Base-by-base conservation (phyloP, 2,113 vertebrate species). In the Phalacrocorax carbo region DNA sequence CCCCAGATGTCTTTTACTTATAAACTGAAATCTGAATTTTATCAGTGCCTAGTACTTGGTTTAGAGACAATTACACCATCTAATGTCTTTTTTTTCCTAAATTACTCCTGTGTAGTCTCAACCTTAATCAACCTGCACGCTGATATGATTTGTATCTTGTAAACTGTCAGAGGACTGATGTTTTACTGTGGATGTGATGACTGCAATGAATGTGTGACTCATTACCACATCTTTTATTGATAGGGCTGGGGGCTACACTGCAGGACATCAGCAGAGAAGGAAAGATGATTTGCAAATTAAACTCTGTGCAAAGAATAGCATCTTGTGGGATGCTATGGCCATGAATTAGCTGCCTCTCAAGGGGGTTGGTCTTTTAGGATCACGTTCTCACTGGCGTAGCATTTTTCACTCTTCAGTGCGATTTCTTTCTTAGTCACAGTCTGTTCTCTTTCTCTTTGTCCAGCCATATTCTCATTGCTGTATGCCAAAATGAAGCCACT, bases 221-320 rank as follows among this genome's bases (percentile, higher is more conserved):
- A 96, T 88, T 93, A 80, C 32, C 36, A 36, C 94, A 95, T 96
- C 75, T 97, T 96, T 97, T 97, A 96, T 97, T 96, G 94, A 96
- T 94, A 87, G 84, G 75, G 38, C 71, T 77, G 82, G n/a, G 58
- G 91, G 73, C 82, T 87, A 90, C 91, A 83, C 93, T 83, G 89
- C 85, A 94, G 82, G 94, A 83, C 85, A 75, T 82, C 83, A 90
- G 68, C 91, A 94, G 46, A 90, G 58, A 68, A 88, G 88, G 66
- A 95, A 97, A 95, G 29, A 94, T 55, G 29, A 88, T 92, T 96
- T 95, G 68, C 76, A 90, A 95, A 93, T 96, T 83, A 90, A 96
- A 94, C 84, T 68, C 81, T 78, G 19, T 85, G 68, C 64, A 90
- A 94, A 93, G 51, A 96, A 73, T 7, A 91, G 71, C 71, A 48